phyloP scores from a whole-genome alignment of 1,140 invertebrate genomes.

The Homarus americanus region DNA sequence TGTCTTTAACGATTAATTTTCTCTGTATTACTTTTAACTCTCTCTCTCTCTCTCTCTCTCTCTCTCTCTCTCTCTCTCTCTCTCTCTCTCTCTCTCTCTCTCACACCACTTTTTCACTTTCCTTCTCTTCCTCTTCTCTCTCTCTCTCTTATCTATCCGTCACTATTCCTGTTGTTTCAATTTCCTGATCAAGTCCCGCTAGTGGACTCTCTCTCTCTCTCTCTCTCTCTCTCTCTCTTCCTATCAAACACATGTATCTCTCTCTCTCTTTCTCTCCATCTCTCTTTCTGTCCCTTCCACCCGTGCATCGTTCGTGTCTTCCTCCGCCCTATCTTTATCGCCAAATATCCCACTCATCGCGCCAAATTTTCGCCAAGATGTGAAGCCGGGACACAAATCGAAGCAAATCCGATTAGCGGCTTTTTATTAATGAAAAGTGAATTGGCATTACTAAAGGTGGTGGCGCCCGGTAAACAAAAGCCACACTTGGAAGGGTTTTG shows the following conservation, averaged over 20 bases:
- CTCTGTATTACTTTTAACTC: slow-evolving; percentile 10
- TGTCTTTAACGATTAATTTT: too few species aligned
- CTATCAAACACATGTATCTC: too few species aligned
- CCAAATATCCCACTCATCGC: not conserved
- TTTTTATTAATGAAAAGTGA: slow-evolving; percentile 27
- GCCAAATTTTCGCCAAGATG: not conserved
- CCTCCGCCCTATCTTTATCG: not conserved
- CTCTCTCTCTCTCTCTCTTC: too few species aligned
- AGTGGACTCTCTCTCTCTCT: too few species aligned
- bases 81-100: not conserved
- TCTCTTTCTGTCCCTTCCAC: not conserved
- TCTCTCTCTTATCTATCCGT: too few species aligned
- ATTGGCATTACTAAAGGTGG: not conserved
- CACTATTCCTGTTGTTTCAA: too few species aligned
- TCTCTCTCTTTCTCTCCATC: not conserved
- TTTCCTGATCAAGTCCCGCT: too few species aligned
- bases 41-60: slow-evolving; percentile 16
- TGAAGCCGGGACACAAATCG: not conserved
- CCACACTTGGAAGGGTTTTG: not conserved
- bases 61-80: not conserved
- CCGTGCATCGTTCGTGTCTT: not conserved
- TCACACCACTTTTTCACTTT: not conserved
- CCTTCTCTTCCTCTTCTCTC: too few species aligned
- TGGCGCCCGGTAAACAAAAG: too few species aligned
- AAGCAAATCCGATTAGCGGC: slow-evolving; percentile 33